Evolutionary conservation across 2,113 vertebrate genomes (phyloP).

Genomic region (Lepidiolamprologus cunningtoni): DNA sequence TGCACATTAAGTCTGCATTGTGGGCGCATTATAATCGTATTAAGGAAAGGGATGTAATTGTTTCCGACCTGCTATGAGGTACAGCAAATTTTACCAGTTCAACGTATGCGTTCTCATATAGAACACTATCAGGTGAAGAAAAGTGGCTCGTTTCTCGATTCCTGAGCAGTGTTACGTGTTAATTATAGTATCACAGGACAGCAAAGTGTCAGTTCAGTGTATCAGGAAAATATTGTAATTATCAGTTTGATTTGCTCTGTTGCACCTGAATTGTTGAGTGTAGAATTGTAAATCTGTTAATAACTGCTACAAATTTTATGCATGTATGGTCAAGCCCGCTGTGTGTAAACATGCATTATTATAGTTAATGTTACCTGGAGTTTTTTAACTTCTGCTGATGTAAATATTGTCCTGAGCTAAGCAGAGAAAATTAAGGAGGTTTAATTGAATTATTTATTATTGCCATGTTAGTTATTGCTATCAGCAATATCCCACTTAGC

Average conservation of each 20-base stretch:
- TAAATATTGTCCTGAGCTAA: background rate
- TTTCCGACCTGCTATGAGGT: background rate
- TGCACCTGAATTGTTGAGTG: background rate
- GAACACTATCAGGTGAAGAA: background rate
- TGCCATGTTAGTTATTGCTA: background rate
- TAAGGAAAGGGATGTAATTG: slow-evolving; percentile 26
- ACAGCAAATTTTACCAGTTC: background rate
- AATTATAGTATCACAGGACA: background rate
- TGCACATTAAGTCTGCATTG: slow-evolving; percentile 33
- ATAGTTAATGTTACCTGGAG: background rate
- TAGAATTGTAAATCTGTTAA: background rate
- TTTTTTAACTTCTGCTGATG: background rate
- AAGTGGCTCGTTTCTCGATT: background rate
- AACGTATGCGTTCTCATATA: background rate
- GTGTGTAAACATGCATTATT: background rate
- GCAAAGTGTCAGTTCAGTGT: background rate
- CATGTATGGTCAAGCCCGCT: background rate
- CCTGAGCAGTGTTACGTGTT: background rate
- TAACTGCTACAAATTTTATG: background rate
- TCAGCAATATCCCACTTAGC: background rate
- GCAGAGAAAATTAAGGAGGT: background rate
- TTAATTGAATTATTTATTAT: background rate
- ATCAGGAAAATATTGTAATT: background rate
- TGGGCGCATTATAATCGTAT: slow-evolving; percentile 46
- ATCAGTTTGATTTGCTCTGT: background rate